These are phyloP conservation scores for Octopus sinensis DNA, from an alignment of 1,140 invertebrate genomes.

Conservation along the genomic window DNA sequence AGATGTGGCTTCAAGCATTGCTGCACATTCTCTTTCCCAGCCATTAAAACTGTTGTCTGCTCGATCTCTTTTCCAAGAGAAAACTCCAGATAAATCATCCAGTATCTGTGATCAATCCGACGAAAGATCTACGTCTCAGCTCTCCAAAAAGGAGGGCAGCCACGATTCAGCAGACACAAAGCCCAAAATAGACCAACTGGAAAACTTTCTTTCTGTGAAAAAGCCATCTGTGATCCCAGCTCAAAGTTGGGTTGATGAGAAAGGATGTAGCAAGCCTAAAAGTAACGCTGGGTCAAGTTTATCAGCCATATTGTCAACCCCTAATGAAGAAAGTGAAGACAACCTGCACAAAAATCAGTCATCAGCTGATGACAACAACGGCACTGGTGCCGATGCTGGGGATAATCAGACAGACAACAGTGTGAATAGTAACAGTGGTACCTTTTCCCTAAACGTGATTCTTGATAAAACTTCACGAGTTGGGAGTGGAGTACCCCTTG, in stretches of 20 bases:
- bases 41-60: background rate
- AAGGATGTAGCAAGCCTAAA: background rate
- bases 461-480: background rate
- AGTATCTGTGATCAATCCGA: background rate
- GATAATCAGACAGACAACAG: background rate
- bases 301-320: background rate
- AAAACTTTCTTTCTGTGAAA: background rate
- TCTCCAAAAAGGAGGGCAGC: background rate
- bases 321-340: background rate
- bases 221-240: conserved; percentile 10
- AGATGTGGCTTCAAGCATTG: background rate
- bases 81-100: background rate
- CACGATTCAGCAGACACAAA: background rate
- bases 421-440: background rate
- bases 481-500: background rate
- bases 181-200: background rate
- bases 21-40: background rate
- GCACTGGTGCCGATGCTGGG: background rate
- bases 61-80: conserved; percentile 9
- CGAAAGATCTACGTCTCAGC: background rate
- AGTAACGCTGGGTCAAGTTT: background rate
- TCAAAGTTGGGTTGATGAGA: conserved; percentile 11
- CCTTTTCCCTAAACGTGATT: background rate
- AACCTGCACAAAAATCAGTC: background rate
- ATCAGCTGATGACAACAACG: background rate